A percentile compares a stretch with the other conserved stretches of the same genome.
These are phyloP conservation scores for Crotalus helleri DNA, from an alignment of 2,113 vertebrate species.

Conservation along the genomic window DNA sequence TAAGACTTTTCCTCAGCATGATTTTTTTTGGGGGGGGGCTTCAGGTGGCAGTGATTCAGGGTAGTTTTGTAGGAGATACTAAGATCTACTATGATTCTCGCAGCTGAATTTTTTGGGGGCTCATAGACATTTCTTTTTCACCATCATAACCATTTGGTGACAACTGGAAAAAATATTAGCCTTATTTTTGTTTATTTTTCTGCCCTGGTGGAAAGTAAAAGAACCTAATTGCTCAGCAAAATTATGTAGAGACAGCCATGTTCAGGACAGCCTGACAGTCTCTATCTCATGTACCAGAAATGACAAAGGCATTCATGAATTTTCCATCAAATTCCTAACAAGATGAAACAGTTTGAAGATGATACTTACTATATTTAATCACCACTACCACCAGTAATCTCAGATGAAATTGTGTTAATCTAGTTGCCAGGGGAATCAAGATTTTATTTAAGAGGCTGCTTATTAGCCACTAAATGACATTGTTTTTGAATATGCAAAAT, in stretches of 20 bases:
- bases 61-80: not conserved
- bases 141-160: not conserved
- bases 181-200: not conserved
- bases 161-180: not conserved
- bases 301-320: not conserved
- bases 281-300: not conserved
- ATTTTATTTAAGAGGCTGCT: slow-evolving; percentile 21
- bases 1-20: not conserved
- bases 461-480: slow-evolving; percentile 19
- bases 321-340: not conserved
- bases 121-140: not conserved
- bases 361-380: not conserved
- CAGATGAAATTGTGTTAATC: not conserved
- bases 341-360: not conserved
- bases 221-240: not conserved
- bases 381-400: not conserved
- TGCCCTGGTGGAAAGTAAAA: not conserved
- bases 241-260: slow-evolving; percentile 7
- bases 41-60: not conserved
- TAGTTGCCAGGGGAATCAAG: slow-evolving; percentile 4
- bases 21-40: not conserved
- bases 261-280: not conserved
- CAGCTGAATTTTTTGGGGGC: not conserved
- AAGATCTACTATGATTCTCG: not conserved
- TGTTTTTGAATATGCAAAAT: slow-evolving; percentile 24